Evolutionary conservation across 2,113 vertebrate species (phyloP).

Genomic region (Mus spicilegus): DNA sequence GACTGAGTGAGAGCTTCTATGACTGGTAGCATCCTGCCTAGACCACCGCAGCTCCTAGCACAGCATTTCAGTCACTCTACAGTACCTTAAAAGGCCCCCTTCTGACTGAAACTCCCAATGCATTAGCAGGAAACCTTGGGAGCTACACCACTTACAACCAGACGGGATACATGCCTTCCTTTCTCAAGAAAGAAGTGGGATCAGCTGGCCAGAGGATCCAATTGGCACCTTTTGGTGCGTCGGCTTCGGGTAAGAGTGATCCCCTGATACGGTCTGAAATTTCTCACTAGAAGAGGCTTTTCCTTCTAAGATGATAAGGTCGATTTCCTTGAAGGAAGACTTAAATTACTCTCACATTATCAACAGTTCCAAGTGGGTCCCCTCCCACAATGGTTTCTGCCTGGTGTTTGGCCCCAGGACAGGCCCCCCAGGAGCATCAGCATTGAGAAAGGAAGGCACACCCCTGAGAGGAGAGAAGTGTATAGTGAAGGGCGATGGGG

Average conservation of each 20-base stretch:
- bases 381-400: not conserved
- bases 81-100: not conserved
- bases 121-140: slow-evolving; percentile 89
- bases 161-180: slow-evolving; percentile 90
- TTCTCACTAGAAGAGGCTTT: not conserved
- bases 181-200: slow-evolving; percentile 96
- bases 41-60: not conserved
- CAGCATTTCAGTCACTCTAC: not conserved
- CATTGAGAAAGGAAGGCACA: not conserved
- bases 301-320: not conserved
- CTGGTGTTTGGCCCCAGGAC: not conserved
- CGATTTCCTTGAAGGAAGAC: not conserved
- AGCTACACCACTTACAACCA: slow-evolving; percentile 88
- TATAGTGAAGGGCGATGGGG: not conserved
- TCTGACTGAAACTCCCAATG: slow-evolving; percentile 67
- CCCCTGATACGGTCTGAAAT: not conserved
- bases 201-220: slow-evolving; percentile 96
- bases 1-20: not conserved
- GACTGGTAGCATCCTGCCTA: not conserved
- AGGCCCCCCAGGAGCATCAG: not conserved
- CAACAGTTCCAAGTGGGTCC: not conserved
- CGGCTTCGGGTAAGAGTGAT: slow-evolving; percentile 89
- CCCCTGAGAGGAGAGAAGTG: not conserved
- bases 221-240: slow-evolving; percentile 89
- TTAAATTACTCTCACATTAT: not conserved